phyloP scores from a whole-genome alignment of 2,797 vertebrate genomes.

The Periophthalmus magnuspinnatus region DNA sequence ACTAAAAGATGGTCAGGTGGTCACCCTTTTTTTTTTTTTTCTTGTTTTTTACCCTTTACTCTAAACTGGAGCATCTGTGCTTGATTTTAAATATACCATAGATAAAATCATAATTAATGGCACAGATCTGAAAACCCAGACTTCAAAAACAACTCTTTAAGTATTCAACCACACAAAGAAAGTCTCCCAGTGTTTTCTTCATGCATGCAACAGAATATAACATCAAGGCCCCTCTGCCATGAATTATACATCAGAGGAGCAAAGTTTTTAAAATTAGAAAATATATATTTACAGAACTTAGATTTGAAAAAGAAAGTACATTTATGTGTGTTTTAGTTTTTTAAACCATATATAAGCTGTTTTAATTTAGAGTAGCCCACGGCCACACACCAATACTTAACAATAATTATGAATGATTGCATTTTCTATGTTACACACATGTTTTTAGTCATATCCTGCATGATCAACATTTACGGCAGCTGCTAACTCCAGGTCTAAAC shows the following conservation, averaged over 20 bases:
- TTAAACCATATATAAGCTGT: too few relatives aligned
- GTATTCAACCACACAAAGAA: constrained; percentile 10
- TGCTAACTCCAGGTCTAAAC: too few relatives aligned
- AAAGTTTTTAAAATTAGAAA: constrained; percentile 10
- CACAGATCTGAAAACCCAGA: neutral
- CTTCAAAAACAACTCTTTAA: constrained; percentile 7
- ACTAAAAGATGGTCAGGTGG: too few relatives aligned
- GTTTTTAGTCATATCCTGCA: too few relatives aligned
- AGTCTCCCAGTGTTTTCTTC: constrained; percentile 8
- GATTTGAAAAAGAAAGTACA: neutral
- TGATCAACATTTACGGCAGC: too few relatives aligned
- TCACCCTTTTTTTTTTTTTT: neutral
- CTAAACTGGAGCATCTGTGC: neutral
- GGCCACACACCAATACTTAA: too few relatives aligned
- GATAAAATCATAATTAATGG: constrained; percentile 7
- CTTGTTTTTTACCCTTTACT: neutral
- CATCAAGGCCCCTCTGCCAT: constrained; percentile 1
- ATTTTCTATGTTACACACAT: too few relatives aligned
- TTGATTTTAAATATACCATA: neutral
- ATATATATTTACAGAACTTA: neutral
- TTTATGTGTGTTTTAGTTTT: neutral
- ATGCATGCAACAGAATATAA: constrained; percentile 16
- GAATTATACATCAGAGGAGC: constrained; percentile 12
- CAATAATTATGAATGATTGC: too few relatives aligned
- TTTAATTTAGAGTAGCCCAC: too few relatives aligned